Base-by-base conservation (phyloP, 2,888 invertebrate species). In the Andrena haemorrhoa region DNA sequence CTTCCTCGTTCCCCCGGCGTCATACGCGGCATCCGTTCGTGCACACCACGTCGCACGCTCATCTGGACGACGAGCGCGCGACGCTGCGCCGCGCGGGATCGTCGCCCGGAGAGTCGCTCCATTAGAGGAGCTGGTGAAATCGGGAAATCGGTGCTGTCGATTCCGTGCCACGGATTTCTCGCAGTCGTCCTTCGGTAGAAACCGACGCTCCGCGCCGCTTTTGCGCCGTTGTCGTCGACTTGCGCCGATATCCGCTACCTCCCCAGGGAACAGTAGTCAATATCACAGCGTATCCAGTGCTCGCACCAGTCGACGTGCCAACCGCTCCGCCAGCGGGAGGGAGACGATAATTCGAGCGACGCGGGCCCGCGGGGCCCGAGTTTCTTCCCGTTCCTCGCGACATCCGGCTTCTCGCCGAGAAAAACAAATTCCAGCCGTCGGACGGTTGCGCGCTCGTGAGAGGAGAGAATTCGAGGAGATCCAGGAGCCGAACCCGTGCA, bases 401-500 rank as follows among this genome's bases (percentile, higher is more conserved):
- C 63, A 80, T 78, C 80, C 79, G 73, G 63, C 74, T 74, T 53
- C 69, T 20, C 23, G 10, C 16, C n/a, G 29, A 58, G 35, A 61
- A 49, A 66, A 71, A 71, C 49, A 56, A 70, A 80, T 71, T 63
- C 68, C 53, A 12, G 3, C 20, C 23, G n/a, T 10, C 41, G 68
- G 53, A 4, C 33, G 2, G 16, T 12, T 12, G 53, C 7, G 29
- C 53, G 26, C 12, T 20, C 35, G n/a, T 7, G 29, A n/a, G 61
- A 10, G 1, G 47, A 35, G 31, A 29, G 64, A 78, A 79, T 79
- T 79, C 79, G 72, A 83, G 72, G 75, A 78, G 72, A 82, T 75
- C 31, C 70, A 69, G 73, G 68, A 73, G 66, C 65, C 75, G 69
- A 78, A 78, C 73, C 41, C 56, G 83, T 66, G 73, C 82, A 66